Conservation (phyloP, 2,113 vertebrate species). For the Malurus elegans region DNA sequence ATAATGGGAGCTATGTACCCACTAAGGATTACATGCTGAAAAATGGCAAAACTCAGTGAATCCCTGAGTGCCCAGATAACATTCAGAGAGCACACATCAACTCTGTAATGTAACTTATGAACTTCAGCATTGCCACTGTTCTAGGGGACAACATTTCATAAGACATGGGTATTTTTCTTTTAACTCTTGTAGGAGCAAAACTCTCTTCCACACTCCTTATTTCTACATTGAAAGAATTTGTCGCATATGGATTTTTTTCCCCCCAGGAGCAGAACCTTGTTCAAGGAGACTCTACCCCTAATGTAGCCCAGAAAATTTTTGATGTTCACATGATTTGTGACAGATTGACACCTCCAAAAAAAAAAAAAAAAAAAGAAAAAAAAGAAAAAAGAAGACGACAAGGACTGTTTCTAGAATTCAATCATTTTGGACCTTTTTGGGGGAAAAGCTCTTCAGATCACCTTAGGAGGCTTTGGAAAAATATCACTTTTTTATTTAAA, state of each 20-base stretch:
- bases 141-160: not conserved
- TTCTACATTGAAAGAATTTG: not conserved
- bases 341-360: not conserved
- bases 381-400: not conserved
- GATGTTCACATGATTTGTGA: not conserved
- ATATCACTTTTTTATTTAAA: not conserved
- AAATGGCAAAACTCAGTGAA: accelerated
- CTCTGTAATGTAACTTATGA: not conserved
- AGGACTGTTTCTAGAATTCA: not conserved
- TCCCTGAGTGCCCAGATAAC: not conserved
- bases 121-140: not conserved
- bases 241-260: not conserved
- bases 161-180: not conserved
- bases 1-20: not conserved
- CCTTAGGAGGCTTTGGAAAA: not conserved
- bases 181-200: not conserved
- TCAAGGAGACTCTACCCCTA: not conserved
- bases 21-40: not conserved
- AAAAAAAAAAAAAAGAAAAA: not conserved
- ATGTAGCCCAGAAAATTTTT: not conserved
- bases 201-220: not conserved
- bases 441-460: not conserved
- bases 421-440: not conserved
- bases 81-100: not conserved
- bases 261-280: not conserved